phyloP scores from a whole-genome alignment of 2,797 vertebrate species.

The Sebastes diaconus region DNA sequence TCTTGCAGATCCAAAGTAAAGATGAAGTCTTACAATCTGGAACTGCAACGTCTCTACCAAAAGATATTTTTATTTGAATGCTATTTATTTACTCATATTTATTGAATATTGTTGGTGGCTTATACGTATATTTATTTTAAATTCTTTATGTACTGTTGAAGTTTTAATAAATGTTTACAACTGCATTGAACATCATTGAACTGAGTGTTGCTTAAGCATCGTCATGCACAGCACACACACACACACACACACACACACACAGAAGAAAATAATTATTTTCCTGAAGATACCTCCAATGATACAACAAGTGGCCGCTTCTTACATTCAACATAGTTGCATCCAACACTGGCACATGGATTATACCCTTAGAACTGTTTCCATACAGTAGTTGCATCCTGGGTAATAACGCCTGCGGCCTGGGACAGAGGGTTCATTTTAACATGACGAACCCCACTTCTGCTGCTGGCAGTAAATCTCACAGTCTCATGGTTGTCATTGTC shows the following conservation, averaged over 20 bases:
- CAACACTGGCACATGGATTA: not conserved
- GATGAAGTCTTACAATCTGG: slow-evolving; percentile 76
- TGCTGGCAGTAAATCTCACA: not conserved
- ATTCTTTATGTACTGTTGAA: slow-evolving; percentile 48
- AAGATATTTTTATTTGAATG: slow-evolving; percentile 60
- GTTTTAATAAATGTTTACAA: slow-evolving; percentile 82
- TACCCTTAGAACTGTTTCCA: not conserved
- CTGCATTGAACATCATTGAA: slow-evolving; percentile 9
- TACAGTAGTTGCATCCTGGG: not conserved
- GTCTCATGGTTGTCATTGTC: not conserved
- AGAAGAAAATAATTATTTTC: not conserved
- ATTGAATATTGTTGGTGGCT: slow-evolving; percentile 68
- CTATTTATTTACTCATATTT: slow-evolving; percentile 84
- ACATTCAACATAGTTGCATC: not conserved
- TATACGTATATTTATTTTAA: slow-evolving; percentile 65
- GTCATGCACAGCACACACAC: not conserved
- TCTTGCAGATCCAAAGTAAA: slow-evolving; percentile 78
- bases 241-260: not conserved
- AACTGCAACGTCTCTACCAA: slow-evolving; percentile 59
- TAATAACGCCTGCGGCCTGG: not conserved
- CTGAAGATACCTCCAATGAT: not conserved
- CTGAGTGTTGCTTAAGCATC: not conserved
- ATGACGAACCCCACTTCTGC: not conserved
- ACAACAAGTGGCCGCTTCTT: not conserved
- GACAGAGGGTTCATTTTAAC: accelerated